Evolutionary conservation across 2,797 vertebrate species (phyloP).

Genomic region (Pitangus sulphuratus): DNA sequence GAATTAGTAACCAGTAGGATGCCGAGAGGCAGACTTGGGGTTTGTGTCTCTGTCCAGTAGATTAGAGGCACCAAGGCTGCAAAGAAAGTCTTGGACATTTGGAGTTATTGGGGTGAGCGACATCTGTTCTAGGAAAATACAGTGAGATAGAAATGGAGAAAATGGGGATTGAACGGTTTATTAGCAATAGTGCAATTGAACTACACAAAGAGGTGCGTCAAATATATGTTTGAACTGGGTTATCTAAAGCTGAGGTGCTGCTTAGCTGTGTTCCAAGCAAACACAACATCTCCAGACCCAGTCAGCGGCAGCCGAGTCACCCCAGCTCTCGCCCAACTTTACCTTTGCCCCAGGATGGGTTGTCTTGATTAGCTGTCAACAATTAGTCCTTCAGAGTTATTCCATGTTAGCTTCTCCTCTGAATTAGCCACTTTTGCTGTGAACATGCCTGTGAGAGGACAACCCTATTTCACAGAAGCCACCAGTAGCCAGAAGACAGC

Average conservation of each 20-base stretch:
- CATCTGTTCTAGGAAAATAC: not conserved
- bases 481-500: not conserved
- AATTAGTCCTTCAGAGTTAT: not conserved
- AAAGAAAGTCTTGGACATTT: not conserved
- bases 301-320: not conserved
- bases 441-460: not conserved
- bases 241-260: not conserved
- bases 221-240: not conserved
- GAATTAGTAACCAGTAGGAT: not conserved
- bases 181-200: not conserved
- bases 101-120: not conserved
- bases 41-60: not conserved
- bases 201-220: not conserved
- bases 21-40: not conserved
- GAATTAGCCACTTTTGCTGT: fast-evolving
- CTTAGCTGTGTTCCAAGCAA: not conserved
- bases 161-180: not conserved
- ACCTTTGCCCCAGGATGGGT: not conserved
- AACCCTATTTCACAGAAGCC: not conserved
- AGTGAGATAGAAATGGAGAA: not conserved
- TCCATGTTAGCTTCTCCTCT: not conserved
- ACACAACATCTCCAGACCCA: not conserved
- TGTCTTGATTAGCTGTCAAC: not conserved
- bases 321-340: not conserved
- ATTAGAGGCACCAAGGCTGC: not conserved